Evolutionary conservation across 2,888 invertebrate species (phyloP), one percentile per base, ranked within the genome.

Genomic region (Eupithecia subfuscata): DNA sequence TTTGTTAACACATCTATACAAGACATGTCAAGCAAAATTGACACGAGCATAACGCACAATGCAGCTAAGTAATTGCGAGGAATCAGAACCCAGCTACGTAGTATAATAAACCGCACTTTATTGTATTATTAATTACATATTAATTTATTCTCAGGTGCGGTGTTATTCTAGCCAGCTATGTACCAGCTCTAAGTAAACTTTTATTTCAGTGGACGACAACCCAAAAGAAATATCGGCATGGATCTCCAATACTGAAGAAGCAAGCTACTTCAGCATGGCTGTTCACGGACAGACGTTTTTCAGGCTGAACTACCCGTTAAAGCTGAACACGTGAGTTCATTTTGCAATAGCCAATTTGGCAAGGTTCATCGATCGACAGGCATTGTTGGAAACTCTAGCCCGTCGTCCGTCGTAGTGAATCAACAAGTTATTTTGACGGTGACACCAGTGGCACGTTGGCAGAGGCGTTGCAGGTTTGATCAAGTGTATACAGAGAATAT

Each of bases 211-310:
- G 80, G 96, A 96, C 75, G 96, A 97, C 80, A 97, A 96, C 82
- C 96, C 97, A 0, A 96, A 96, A 80, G 97, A 97, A 79, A 96
- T 98, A 82, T 96, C 96, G 75, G 95, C 97, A 18, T 97, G 97
- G 97, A 96, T 98, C 79, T 96, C 97, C 0, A 98, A 98, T 91
- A 96, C 97, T 0, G 96, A 96, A 71, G 96, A 97, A 82, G 97
- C 97, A 71, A 98, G 97, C 86, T 98, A 97, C 92, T 97, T 97
- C 93, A 97, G 97, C 90, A 94, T 98, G 95, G 96, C 97, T 69
- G 96, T 98, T 67, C 97, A 97, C 86, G 98, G 97, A 43, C 97
- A 98, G 88, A 97, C 97, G 79, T 96, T 98, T 90, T 98, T 97
- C 95, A 95, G 97, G 87, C 95, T 95, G 74, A 95, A 94, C 82